A percentile compares a stretch with the other conserved stretches of the same genome.
These are phyloP conservation scores for Caenorhabditis sinica DNA, from an alignment of 2,888 invertebrate species.

Conservation along the genomic window DNA sequence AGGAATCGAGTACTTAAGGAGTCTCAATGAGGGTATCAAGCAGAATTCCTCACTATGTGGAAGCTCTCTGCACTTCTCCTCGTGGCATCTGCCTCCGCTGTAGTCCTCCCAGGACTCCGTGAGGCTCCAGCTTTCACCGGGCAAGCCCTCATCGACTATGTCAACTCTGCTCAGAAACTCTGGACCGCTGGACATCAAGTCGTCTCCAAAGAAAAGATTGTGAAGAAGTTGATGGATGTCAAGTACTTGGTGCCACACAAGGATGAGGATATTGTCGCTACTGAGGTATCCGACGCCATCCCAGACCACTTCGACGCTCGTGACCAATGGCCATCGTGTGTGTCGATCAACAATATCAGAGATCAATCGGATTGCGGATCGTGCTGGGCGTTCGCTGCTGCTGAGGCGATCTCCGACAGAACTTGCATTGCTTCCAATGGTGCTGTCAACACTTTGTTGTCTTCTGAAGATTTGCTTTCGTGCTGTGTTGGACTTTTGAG, in stretches of 20 bases:
- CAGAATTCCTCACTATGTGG: constrained; percentile 14
- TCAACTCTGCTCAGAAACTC: constrained; percentile 68
- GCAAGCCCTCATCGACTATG: constrained; percentile 66
- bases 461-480: constrained; percentile 85
- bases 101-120: constrained; percentile 38
- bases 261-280: constrained; percentile 57
- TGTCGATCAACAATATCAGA: constrained; percentile 66
- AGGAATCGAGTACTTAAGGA: not conserved
- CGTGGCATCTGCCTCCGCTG: constrained; percentile 32
- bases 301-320: constrained; percentile 68
- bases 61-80: constrained; percentile 40
- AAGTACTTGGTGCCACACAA: constrained; percentile 59
- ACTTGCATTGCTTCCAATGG: constrained; percentile 85
- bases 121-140: constrained; percentile 54
- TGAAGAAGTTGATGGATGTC: constrained; percentile 66
- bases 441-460: constrained; percentile 79
- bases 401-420: constrained; percentile 85
- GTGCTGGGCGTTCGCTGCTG: constrained; percentile 88
- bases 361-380: constrained; percentile 88
- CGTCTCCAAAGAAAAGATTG: constrained; percentile 53
- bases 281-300: constrained; percentile 39
- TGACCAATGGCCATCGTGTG: constrained; percentile 66
- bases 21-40: not conserved
- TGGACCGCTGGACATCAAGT: constrained; percentile 67
- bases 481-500: constrained; percentile 84